Evolutionary conservation across 2,113 vertebrate genomes (phyloP), one percentile per base, ranked within the genome.

Genomic region (Gavialis gangeticus): DNA sequence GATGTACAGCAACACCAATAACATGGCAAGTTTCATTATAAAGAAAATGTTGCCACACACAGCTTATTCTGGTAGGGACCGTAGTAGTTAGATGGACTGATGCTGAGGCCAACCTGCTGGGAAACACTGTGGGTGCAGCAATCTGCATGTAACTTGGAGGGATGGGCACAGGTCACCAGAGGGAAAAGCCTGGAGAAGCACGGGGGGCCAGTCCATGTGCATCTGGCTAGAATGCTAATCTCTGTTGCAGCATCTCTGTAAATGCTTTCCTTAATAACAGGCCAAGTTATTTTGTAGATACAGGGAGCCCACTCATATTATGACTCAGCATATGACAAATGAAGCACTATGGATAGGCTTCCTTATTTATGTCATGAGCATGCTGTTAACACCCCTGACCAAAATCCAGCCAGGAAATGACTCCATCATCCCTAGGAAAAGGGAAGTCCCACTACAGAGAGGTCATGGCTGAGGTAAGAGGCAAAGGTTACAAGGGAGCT

Each of bases 41-140:
- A 16, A 46, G 58, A 28, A 80, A 63, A 34, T 27, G 79, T 78
- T 88, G 79, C 94, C 86, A 87, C 37, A 58, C 37, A 83, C 87
- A 94, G 82, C 77, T 91, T 91, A 34, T 85, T 94, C 93, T 95
- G 54, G 34, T 84, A 94, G 93, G 64, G 16, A 79, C 24, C 9
- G 46, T 46, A 46, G 46, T 46, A 46, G 46, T 46, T 46, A 46
- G 46, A 17, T 77, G 88, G 87, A 6, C 60, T 60, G 86, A 34
- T 82, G 91, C 88, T 92, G 92, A 86, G 94, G 82, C 88, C 87
- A 94, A 60, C 46, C 46, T 46, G 46, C 77, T 79, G 18, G 46
- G 64, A 77, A 22, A 34, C 55, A 46, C 6, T 21, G 59, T 34
- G 55, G 60, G 46, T 5, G 75, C n/a, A 12, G 10, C 60, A 58